phyloP scores from a whole-genome alignment of 2,888 invertebrate species.

The Lacanobia wlatinum region DNA sequence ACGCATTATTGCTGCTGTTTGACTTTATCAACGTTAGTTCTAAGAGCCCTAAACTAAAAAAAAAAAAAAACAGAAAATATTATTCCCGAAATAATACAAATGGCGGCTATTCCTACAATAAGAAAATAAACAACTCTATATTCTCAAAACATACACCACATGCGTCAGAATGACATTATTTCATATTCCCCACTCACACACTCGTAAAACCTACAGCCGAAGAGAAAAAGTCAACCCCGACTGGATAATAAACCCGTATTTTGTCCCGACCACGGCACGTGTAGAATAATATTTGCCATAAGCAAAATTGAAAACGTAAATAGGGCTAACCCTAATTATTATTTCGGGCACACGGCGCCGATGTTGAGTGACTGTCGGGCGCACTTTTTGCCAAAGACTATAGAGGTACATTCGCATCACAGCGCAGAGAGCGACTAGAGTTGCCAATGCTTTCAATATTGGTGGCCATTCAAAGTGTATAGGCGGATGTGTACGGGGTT shows the following conservation, averaged over 20 bases:
- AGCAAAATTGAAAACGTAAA: slow-evolving; percentile 51
- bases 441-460: not conserved
- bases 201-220: not conserved
- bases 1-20: too few species aligned
- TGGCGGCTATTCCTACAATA: not conserved
- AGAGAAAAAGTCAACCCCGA: slow-evolving; percentile 12
- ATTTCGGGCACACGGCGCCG: slow-evolving; percentile 42
- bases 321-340: slow-evolving; percentile 50
- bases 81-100: not conserved
- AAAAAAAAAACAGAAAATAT: not conserved
- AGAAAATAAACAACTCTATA: slow-evolving; percentile 1
- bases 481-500: too few species aligned
- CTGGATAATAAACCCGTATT: slow-evolving; percentile 11
- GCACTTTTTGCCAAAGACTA: slow-evolving; percentile 31
- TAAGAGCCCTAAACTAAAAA: not conserved
- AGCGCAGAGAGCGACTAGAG: not conserved
- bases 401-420: slow-evolving; percentile 1
- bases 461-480: not conserved
- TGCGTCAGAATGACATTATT: not conserved
- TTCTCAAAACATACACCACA: not conserved
- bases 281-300: slow-evolving; percentile 39
- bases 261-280: slow-evolving; percentile 42
- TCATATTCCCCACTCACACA: slow-evolving; percentile 15
- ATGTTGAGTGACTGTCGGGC: slow-evolving; percentile 8
- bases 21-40: not conserved